Evolutionary conservation across 2,888 invertebrate genomes (phyloP), one percentile per base, ranked within the genome.

Genomic region (Hemithea aestivaria): DNA sequence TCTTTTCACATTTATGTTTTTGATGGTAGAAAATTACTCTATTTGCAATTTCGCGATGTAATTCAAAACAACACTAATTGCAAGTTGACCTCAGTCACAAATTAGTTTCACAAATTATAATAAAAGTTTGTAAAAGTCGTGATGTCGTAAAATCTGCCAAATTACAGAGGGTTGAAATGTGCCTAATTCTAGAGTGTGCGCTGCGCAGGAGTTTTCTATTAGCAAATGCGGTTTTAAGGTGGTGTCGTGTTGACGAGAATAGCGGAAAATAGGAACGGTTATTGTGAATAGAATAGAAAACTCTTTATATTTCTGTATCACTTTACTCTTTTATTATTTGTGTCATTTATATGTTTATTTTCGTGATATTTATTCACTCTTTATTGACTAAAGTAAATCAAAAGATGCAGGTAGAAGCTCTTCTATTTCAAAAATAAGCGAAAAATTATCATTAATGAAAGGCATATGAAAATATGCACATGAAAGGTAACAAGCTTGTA

Each of bases 161-260:
- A 83, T 84, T 79, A 77, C 67, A 76, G 68, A 61, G 72, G 56
- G 63, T 67, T 68, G 71, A 73, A 75, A 79, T 79, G 72, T 81
- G 72, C 73, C 76, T 84, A 84, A 83, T 82, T 83, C 76, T 69
- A 76, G 62, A 66, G 79, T 73, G 68, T 74, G 67, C 64, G 47
- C 62, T 66, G 73, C 77, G 76, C 79, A 73, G 80, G 73, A 81
- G 82, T 80, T 82, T 84, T 84, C 81, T 84, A 81, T 83, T 84
- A 83, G 72, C 76, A 67, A 79, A 73, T 83, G 82, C 76, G 81
- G 83, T 83, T 83, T 81, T 52, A 58, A 56, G 66, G 33, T 32
- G 12, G 1, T 53, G 24, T 4, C 35, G 45, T 35, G 32, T 48
- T 73, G 45, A 42, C 23, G 6, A 20, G 40, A 37, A 28, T 11